Evolutionary conservation across 2,113 vertebrate genomes (phyloP).

Genomic region (Cinclus mexicanus): DNA sequence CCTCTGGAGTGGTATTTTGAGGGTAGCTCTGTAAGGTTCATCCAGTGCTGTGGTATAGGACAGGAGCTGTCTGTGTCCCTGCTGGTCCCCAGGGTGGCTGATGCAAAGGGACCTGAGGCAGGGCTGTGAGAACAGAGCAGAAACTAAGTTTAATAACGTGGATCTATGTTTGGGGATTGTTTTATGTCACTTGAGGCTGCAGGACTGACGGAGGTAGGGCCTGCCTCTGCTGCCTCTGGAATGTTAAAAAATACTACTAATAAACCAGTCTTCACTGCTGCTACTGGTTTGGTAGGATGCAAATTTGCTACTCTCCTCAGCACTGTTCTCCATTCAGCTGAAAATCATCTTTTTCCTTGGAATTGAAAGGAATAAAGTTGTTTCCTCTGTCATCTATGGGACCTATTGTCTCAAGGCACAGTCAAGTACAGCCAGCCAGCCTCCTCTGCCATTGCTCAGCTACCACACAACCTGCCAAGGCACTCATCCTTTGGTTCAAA

Average conservation of each 20-base stretch:
- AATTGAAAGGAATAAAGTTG: not conserved
- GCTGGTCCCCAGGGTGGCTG: not conserved
- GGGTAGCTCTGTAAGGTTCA: not conserved
- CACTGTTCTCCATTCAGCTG: not conserved
- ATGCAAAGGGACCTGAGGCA: not conserved
- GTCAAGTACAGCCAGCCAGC: not conserved
- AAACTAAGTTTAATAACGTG: not conserved
- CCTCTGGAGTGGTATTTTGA: fast-evolving
- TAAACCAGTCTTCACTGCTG: not conserved
- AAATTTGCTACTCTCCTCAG: not conserved
- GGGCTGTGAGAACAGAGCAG: not conserved
- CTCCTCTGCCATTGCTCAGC: not conserved
- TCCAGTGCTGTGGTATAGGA: not conserved
- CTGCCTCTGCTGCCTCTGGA: not conserved
- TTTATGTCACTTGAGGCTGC: not conserved
- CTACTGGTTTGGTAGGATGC: not conserved
- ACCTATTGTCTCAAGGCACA: not conserved
- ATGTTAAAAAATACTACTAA: not conserved
- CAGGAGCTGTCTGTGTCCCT: fast-evolving
- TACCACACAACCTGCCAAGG: not conserved
- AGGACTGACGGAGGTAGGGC: not conserved
- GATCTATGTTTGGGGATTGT: not conserved
- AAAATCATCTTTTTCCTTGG: not conserved
- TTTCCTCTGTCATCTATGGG: not conserved
- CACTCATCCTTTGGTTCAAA: not conserved